Percentiles rank a stretch among this genome's conserved stretches.
These are phyloP conservation scores for Riparia riparia DNA, from an alignment of 2,113 vertebrate species.

Conservation along the genomic window DNA sequence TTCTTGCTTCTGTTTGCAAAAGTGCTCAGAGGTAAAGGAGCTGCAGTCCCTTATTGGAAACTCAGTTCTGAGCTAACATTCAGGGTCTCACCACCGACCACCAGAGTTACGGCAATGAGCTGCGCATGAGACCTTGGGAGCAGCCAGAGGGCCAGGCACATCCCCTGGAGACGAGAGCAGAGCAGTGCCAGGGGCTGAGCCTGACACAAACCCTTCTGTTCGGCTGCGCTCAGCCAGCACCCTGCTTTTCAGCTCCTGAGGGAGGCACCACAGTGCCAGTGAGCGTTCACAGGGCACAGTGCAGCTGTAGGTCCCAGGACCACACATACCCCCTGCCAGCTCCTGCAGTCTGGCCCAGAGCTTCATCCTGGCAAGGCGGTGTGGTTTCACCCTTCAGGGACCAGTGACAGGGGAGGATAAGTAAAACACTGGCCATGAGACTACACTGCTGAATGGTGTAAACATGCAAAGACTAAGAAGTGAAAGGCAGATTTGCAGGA, in stretches of 20 bases:
- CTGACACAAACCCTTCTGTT: neutral
- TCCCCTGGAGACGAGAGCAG: neutral
- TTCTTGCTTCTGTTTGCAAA: constrained; percentile 5
- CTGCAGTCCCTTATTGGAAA: neutral
- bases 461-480: neutral
- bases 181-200: neutral
- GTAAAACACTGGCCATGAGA: neutral
- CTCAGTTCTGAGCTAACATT: neutral
- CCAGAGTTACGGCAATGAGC: neutral
- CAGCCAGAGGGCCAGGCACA: neutral
- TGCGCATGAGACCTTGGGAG: neutral
- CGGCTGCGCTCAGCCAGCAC: neutral
- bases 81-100: neutral
- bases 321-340: neutral
- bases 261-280: neutral
- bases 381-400: neutral
- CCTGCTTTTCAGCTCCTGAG: neutral
- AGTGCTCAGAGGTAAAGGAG: neutral
- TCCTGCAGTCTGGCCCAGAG: neutral
- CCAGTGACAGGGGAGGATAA: neutral
- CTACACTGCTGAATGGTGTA: neutral
- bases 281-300: neutral
- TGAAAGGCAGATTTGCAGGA: neutral
- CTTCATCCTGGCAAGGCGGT: neutral
- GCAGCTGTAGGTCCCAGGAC: neutral